Percentiles rank a stretch among this genome's conserved stretches.
Conservation (phyloP, 1,140 invertebrate species). For the Periplaneta americana region DNA sequence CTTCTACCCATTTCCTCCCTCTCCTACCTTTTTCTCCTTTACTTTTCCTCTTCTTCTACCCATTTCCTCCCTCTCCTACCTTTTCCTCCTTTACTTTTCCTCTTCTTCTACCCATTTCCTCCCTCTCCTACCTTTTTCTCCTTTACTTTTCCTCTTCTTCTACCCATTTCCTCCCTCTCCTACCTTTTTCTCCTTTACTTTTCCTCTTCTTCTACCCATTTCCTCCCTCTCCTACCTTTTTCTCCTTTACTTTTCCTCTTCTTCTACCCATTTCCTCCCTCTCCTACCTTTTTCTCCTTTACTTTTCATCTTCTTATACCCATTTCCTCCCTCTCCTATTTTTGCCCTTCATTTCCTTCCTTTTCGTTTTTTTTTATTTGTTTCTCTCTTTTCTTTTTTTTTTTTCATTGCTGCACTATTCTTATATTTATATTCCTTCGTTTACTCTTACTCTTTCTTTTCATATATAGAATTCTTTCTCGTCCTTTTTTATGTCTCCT, state of each 20-base stretch:
- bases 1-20: neutral
- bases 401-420: neutral
- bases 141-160: neutral
- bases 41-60: neutral
- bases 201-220: neutral
- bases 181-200: neutral
- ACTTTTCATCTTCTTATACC: neutral
- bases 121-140: neutral
- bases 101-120: neutral
- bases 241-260: neutral
- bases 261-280: neutral
- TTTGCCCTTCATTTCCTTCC: neutral
- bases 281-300: neutral
- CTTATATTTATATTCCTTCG: neutral
- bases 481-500: neutral
- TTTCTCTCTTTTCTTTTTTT: neutral
- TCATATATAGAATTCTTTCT: neutral
- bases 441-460: neutral
- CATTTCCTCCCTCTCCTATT: neutral
- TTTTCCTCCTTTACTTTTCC: neutral
- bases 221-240: neutral
- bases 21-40: neutral
- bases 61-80: neutral
- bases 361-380: neutral
- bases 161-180: neutral